These are phyloP conservation scores for Scaptomyza pallida DNA, from an alignment of 1,140 invertebrate genomes.

Conservation along the genomic window DNA sequence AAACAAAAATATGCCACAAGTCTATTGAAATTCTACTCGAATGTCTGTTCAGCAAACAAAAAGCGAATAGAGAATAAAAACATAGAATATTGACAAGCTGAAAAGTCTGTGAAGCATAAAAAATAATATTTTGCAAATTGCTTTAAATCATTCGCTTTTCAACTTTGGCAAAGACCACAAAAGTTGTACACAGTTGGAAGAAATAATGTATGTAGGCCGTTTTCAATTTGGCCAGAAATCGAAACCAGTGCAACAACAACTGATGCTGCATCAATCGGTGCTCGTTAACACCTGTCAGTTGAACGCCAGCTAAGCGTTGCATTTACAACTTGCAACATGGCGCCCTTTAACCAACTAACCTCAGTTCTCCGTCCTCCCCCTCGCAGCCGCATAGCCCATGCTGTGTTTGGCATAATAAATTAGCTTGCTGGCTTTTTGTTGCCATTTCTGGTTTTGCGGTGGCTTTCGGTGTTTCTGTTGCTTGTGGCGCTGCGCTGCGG, in stretches of 20 bases:
- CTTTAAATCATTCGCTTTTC: neutral
- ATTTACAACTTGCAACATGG: constrained; percentile 14
- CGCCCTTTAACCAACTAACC: neutral
- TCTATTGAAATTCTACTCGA: constrained; percentile 39
- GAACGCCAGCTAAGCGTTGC: constrained; percentile 43
- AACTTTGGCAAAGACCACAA: constrained; percentile 5
- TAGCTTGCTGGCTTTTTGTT: constrained; percentile 53
- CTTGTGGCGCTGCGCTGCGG: constrained; percentile 51
- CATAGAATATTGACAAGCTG: neutral
- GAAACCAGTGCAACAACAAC: constrained; percentile 10
- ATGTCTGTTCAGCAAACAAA: neutral
- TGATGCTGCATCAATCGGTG: constrained; percentile 18
- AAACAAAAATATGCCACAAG: constrained; percentile 68
- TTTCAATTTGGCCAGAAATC: neutral
- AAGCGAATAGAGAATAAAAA: neutral
- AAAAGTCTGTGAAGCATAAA: constrained; percentile 6
- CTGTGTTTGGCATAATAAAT: constrained; percentile 77
- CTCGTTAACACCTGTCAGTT: constrained; percentile 65
- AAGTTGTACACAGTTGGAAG: neutral
- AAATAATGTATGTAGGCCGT: constrained; percentile 1
- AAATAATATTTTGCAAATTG: constrained; percentile 43
- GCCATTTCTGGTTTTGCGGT: constrained; percentile 23
- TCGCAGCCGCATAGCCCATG: constrained; percentile 37
- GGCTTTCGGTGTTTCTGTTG: constrained; percentile 6
- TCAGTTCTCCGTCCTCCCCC: neutral